Conservation (phyloP, 2,113 vertebrate species). For the Cyanistes caeruleus region DNA sequence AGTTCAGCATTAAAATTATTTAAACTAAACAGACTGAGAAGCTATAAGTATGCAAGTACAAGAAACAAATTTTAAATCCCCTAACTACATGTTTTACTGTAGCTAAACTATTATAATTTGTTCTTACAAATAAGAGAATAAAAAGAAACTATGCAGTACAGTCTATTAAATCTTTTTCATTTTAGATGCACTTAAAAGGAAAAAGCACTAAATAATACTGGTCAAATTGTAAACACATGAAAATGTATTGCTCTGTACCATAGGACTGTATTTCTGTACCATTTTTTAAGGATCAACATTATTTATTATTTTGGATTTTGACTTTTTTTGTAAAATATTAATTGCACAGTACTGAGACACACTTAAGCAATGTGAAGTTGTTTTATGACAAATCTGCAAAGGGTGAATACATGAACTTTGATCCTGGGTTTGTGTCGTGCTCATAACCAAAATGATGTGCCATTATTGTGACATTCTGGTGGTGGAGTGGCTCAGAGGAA, state of each 20-base stretch:
- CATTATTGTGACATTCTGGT: neutral
- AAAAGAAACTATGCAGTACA: neutral
- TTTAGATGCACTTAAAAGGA: neutral
- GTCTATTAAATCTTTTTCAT: neutral
- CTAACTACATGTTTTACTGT: neutral
- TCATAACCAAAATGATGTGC: neutral
- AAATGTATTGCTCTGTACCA: neutral
- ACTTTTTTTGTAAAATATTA: neutral
- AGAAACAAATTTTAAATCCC: neutral
- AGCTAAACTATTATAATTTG: neutral
- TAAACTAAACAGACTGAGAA: conserved; percentile 19
- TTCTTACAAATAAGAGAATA: neutral
- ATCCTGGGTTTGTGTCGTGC: neutral
- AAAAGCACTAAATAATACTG: neutral
- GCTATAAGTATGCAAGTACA: neutral
- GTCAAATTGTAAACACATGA: rapidly evolving
- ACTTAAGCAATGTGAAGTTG: neutral
- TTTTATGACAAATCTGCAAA: neutral
- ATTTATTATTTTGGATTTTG: neutral
- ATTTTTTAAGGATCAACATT: neutral
- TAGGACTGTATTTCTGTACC: neutral
- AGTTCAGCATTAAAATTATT: conserved; percentile 38
- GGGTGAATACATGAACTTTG: neutral
- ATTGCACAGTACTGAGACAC: neutral
- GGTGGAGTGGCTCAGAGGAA: neutral